Conservation (phyloP, 2,797 vertebrate species). For the Propithecus perrieri region DNA sequence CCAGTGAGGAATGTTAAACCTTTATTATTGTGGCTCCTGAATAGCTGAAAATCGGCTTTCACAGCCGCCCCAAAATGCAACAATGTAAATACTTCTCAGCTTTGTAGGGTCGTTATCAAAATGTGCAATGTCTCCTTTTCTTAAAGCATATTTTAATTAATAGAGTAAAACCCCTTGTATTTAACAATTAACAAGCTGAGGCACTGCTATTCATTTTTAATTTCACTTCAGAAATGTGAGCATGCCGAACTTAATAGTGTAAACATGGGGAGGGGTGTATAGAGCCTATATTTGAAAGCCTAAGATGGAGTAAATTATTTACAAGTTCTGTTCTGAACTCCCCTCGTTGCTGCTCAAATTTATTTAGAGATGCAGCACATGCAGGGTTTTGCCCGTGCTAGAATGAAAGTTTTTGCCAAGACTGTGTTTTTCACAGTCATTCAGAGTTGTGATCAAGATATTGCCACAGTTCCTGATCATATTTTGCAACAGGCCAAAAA, state of each 20-base stretch:
- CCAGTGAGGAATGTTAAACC: conserved; percentile 90
- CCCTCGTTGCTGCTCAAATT: conserved; percentile 38
- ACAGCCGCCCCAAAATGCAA: conserved; percentile 88
- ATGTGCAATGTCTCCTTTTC: conserved; percentile 81
- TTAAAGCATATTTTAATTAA: conserved; percentile 86
- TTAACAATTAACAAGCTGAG: conserved; percentile 77
- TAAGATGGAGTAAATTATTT: conserved; percentile 78
- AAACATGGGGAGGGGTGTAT: conserved; percentile 54
- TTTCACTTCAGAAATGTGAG: conserved; percentile 79
- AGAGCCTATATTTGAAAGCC: conserved; percentile 56
- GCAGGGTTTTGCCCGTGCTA: background rate
- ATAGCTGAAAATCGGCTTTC: conserved; percentile 90
- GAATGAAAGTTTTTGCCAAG: conserved; percentile 61
- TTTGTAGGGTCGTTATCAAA: conserved; percentile 82
- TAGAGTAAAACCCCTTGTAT: conserved; percentile 76
- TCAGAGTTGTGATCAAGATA: conserved; percentile 65
- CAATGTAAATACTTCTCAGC: conserved; percentile 87
- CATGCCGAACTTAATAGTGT: conserved; percentile 59
- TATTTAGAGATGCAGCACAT: conserved; percentile 54
- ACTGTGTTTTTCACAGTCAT: conserved; percentile 48
- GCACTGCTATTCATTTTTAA: conserved; percentile 74
- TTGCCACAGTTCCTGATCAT: conserved; percentile 73
- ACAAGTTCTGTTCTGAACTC: conserved; percentile 64
- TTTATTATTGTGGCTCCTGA: conserved; percentile 88
- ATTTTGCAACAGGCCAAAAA: conserved; percentile 84